Evolutionary conservation across 2,797 vertebrate genomes (phyloP), one percentile per base, ranked within the genome.

Genomic region (Geotrypetes seraphini): DNA sequence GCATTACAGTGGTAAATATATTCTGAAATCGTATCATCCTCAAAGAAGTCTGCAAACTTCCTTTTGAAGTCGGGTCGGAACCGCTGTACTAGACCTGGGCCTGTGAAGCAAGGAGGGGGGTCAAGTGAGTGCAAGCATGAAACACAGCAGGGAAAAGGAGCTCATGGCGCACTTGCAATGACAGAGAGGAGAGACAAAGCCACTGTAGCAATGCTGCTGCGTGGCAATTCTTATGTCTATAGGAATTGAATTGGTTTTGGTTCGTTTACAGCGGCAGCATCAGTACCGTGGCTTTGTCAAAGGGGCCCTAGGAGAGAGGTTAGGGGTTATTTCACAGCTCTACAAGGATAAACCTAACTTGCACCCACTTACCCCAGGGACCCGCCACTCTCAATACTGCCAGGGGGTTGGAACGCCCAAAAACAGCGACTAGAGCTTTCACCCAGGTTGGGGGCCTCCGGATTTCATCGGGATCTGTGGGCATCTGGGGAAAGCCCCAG

Each of bases 1-100:
- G 91, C 91, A 1, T 95, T 95, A 49, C 91, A 92, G 73, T 95
- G 91, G 60, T 95, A 95, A 55, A 95, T 87, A 50, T 95, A 95
- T 50, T 92, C 79, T 0, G 88, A 85, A 69, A 95, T 89, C 0
- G 91, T 94, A 44, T 95, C 79, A 3, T 95, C 91, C 7, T 92
- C 86, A 65, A 95, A 94, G 46, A 92, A 71, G 39, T 88, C 84
- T 27, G 89, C 84, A 43, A 90, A 95, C 48, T 89, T 94, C 20
- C 77, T 79, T 63, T 83, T 92, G 58, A 95, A 87, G 61, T 95
- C 91, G 0, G 88, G 87, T 28, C 91, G 86, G 53, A 95, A 90
- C 55, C 86, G 71, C 60, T 88, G 87, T 19, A 95, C 87, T 46
- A 95, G 51, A 8, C 88, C 81, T 0, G 91, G 91, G 47, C 91